Conservation (phyloP, 1,140 invertebrate genomes). For the Wiebesia pumilae region DNA sequence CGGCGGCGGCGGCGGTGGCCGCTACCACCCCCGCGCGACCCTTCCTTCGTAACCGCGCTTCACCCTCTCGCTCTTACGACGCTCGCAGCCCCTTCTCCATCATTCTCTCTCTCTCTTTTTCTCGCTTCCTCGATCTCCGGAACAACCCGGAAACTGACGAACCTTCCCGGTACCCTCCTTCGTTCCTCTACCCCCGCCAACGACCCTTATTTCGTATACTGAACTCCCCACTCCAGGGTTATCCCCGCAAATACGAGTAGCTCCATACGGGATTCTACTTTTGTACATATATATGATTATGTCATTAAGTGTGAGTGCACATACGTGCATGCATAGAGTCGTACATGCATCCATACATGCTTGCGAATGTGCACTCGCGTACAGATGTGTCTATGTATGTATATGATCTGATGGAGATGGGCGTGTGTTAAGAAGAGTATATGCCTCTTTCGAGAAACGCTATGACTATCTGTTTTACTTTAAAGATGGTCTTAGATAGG, state of each 20-base stretch:
- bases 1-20: conserved; percentile 52
- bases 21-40: conserved; percentile 52
- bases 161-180: conserved; percentile 57
- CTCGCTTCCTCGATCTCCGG: conserved; percentile 64
- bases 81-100: neutral
- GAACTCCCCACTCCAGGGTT: neutral
- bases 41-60: conserved; percentile 9
- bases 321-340: neutral
- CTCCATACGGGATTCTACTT: neutral
- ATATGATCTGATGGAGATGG: too few relatives aligned
- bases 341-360: neutral
- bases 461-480: too few relatives aligned
- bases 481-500: too few relatives aligned
- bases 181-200: conserved; percentile 47
- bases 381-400: neutral
- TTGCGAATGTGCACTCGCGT: neutral
- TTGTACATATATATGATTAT: neutral
- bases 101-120: too few relatives aligned
- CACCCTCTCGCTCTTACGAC: conserved; percentile 7
- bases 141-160: conserved; percentile 72
- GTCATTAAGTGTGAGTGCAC: neutral
- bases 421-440: too few relatives aligned
- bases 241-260: neutral
- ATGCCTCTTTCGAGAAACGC: too few relatives aligned
- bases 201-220: conserved; percentile 65